Conservation (phyloP, 2,888 invertebrate genomes). For the Heliconius erato region DNA sequence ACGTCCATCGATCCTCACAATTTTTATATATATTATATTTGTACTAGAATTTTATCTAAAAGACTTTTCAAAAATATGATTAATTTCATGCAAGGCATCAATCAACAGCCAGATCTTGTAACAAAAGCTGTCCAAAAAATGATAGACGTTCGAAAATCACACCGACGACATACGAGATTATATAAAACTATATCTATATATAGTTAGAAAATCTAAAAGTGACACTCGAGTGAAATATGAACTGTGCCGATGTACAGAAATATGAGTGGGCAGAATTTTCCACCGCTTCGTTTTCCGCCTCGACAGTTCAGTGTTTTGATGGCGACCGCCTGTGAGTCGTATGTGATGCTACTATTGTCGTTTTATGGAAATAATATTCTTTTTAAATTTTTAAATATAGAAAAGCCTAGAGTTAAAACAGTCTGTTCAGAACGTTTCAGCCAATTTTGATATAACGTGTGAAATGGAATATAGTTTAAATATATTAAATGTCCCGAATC, state of each 20-base stretch:
- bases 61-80: not conserved
- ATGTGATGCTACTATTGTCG: not conserved
- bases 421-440: too few relatives aligned
- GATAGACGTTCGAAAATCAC: constrained; percentile 1
- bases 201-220: constrained; percentile 26
- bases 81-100: not conserved
- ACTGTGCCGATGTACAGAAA: constrained; percentile 34
- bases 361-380: not conserved
- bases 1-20: not conserved
- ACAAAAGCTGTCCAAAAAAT: constrained; percentile 22
- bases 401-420: too few relatives aligned
- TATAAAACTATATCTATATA: constrained; percentile 18
- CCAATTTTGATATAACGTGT: too few relatives aligned
- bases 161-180: constrained; percentile 17
- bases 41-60: not conserved
- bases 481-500: too few relatives aligned
- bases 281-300: constrained; percentile 47
- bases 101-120: not conserved
- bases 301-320: constrained; percentile 48
- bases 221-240: constrained; percentile 34
- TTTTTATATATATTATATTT: not conserved
- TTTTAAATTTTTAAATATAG: not conserved
- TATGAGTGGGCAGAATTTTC: constrained; percentile 47
- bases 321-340: constrained; percentile 37
- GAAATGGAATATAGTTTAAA: too few relatives aligned